Base-by-base conservation (phyloP, 2,113 vertebrate genomes). In the Menura novaehollandiae region DNA sequence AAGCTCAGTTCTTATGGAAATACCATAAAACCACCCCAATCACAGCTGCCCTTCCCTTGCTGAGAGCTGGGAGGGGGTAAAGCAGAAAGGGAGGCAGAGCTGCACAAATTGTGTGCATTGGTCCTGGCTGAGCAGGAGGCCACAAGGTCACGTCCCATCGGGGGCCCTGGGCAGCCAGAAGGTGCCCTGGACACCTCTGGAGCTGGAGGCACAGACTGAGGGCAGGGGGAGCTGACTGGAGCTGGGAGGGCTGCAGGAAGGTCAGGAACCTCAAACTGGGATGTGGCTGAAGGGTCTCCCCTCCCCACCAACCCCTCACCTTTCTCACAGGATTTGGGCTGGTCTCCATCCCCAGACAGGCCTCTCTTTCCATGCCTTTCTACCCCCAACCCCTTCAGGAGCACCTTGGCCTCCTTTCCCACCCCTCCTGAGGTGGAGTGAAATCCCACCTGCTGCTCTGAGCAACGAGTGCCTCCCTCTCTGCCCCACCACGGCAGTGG, bases 401-500 rank as follows among this genome's bases (percentile, higher is more conserved):
- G 49, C 51, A 39, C 30, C 11, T 5, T 0, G 7, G 41, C 44
- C 8, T 53, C 16, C 33, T 21, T 12, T 28, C 22, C 18, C 76
- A 53, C 3, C 24, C 15, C 46, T 46, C 62, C 26, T 51, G 35
- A 63, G 44, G 14, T 5, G 33, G 53, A 16, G 21, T 2, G 18
- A n/a, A 9, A 20, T 46, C 76, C 75, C 67, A 35, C 33, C 30
- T 15, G 59, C 41, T 80, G 77, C n/a, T 33, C 23, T 9, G 19
- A 44, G 39, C 60, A 53, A 28, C 41, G 2, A 0, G 37, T 28
- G 46, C 43, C 44, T 56, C 62, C 30, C 13, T 30, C n/a, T 58
- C 1, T 26, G 22, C 21, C 43, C 51, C 10, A 4, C 30, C 27
- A 3, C 0, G 1, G 62, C 64, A 21, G 16, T 0, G 7, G 37